Percentiles rank a stretch among this genome's conserved stretches.
These are phyloP conservation scores for Glomeris marginata DNA, from an alignment of 2,888 invertebrate species.

Conservation along the genomic window DNA sequence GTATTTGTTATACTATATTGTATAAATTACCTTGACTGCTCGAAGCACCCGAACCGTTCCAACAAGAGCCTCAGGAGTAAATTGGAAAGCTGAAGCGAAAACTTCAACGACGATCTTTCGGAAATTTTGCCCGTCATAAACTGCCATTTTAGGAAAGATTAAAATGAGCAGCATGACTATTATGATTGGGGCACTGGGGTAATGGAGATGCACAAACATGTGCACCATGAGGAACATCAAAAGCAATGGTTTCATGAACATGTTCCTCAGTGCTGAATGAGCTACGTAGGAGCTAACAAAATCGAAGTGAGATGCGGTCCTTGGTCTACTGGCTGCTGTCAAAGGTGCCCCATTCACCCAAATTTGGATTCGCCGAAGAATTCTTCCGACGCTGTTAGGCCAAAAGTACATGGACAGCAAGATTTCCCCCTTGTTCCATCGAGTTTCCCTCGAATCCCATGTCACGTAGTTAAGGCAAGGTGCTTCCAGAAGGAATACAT, in stretches of 20 bases:
- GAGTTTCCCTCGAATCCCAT: conserved; percentile 16
- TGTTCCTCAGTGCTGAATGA: conserved; percentile 15
- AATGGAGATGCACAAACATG: conserved; percentile 14
- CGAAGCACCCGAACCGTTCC: conserved; percentile 12
- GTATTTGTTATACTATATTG: too few species aligned
- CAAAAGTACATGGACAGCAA: conserved; percentile 16
- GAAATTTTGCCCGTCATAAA: conserved; percentile 15
- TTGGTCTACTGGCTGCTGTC: conserved; percentile 3
- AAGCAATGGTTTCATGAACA: conserved; percentile 16
- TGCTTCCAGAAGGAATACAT: conserved; percentile 13
- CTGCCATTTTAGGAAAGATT: conserved; percentile 15
- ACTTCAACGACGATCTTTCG: conserved; percentile 13
- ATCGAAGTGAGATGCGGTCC: conserved; percentile 14
- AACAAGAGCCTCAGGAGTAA: conserved; percentile 15
- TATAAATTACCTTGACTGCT: conserved; percentile 10
- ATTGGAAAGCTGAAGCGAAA: conserved; percentile 14
- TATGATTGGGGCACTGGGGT: conserved; percentile 13
- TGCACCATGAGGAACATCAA: conserved; percentile 11
- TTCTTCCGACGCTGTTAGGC: conserved; percentile 12
- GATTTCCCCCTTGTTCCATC: conserved; percentile 16
- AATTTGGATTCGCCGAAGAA: conserved; percentile 12
- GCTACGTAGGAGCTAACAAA: conserved; percentile 15
- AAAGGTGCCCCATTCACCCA: conserved; percentile 10
- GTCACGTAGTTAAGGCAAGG: conserved; percentile 16
- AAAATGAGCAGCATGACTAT: conserved; percentile 14